These are phyloP conservation scores for Damaliscus lunatus DNA, from an alignment of 2,113 vertebrate genomes.

Conservation along the genomic window DNA sequence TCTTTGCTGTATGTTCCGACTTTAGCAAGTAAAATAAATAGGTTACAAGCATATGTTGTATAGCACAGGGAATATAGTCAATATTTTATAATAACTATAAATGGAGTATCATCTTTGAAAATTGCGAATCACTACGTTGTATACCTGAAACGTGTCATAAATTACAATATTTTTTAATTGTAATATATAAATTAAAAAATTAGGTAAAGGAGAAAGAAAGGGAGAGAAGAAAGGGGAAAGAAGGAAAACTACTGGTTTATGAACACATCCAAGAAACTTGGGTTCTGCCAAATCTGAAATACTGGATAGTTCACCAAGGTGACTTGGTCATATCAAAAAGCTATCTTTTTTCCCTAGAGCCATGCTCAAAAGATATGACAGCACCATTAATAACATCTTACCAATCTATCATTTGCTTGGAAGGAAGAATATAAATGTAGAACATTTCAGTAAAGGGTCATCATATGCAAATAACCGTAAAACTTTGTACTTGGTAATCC, in stretches of 20 bases:
- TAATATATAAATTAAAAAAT: not conserved
- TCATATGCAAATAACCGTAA: not conserved
- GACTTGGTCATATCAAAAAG: not conserved
- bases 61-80: not conserved
- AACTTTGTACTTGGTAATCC: not conserved
- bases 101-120: not conserved
- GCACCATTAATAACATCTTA: not conserved
- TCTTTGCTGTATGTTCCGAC: not conserved
- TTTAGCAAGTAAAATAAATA: not conserved
- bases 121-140: not conserved
- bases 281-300: not conserved
- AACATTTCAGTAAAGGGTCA: not conserved
- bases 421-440: conserved; percentile 11
- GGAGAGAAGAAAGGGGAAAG: not conserved
- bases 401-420: not conserved
- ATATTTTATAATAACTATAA: not conserved
- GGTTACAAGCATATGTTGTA: not conserved
- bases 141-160: not conserved
- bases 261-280: not conserved
- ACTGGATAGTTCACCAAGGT: not conserved
- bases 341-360: not conserved
- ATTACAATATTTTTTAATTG: not conserved
- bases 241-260: not conserved
- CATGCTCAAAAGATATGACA: not conserved
- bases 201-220: not conserved